Conservation (phyloP, 2,888 invertebrate genomes). For the Chloromyia formosa region DNA sequence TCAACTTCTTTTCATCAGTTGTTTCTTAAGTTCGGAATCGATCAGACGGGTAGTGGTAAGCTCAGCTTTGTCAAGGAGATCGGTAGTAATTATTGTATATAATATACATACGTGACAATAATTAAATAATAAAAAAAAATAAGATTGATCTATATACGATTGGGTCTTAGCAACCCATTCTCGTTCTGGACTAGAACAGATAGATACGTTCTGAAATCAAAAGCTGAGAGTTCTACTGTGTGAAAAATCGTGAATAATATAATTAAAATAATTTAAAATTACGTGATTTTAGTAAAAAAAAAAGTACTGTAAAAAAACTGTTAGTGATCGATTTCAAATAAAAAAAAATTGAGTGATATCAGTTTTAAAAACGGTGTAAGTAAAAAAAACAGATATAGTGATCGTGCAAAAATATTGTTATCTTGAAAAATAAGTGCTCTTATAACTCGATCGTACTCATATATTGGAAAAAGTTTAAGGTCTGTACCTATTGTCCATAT, state of each 20-base stretch:
- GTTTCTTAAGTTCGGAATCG: constrained; percentile 59
- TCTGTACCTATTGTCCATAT: no score
- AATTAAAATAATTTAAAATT: neutral
- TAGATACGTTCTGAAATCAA: neutral
- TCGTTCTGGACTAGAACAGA: neutral
- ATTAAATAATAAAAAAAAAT: constrained; percentile 1
- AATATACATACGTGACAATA: neutral
- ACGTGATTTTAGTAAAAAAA: neutral
- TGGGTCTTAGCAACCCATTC: neutral
- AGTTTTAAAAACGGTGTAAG: no score
- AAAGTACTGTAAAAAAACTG: neutral
- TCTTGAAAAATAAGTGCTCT: no score
- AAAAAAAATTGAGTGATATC: neutral
- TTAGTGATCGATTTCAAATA: constrained; percentile 14
- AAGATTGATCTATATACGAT: no score
- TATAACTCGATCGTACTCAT: no score
- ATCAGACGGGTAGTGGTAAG: constrained; percentile 52
- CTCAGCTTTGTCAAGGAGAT: constrained; percentile 15
- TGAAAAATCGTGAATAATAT: neutral
- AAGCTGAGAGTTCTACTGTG: neutral
- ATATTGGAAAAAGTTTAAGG: no score
- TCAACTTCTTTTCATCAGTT: constrained; percentile 55
- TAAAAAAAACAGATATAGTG: neutral
- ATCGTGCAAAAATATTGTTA: neutral
- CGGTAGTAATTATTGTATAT: no score